A percentile compares a stretch with the other conserved stretches of the same genome.
Evolutionary conservation across 2,113 vertebrate species (phyloP).

Genomic region (Danio rerio): GRCz12tu NC_133179.1:6053501-6054000

Average conservation of each 20-base stretch:
- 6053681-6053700: slow-evolving; percentile 24
- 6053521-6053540: slow-evolving; percentile 13
- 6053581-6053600: not conserved
- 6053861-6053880: not conserved
- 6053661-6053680: not conserved
- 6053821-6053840: slow-evolving; percentile 51
- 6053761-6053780: slow-evolving; percentile 59
- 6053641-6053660: not conserved
- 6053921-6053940: not conserved
- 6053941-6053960: not conserved
- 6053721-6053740: slow-evolving; percentile 58
- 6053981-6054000: not conserved
- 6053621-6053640: not conserved
- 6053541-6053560: not conserved
- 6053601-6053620: not conserved
- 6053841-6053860: not conserved
- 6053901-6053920: not conserved
- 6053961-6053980: not conserved
- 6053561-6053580: not conserved
- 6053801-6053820: slow-evolving; percentile 60
- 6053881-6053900: not conserved
- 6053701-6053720: slow-evolving; percentile 62
- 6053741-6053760: slow-evolving; percentile 70
- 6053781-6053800: slow-evolving; percentile 53
- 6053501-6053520: not conserved